Conservation (phyloP, 2,888 invertebrate species). For the Odontocerum albicorne region DNA sequence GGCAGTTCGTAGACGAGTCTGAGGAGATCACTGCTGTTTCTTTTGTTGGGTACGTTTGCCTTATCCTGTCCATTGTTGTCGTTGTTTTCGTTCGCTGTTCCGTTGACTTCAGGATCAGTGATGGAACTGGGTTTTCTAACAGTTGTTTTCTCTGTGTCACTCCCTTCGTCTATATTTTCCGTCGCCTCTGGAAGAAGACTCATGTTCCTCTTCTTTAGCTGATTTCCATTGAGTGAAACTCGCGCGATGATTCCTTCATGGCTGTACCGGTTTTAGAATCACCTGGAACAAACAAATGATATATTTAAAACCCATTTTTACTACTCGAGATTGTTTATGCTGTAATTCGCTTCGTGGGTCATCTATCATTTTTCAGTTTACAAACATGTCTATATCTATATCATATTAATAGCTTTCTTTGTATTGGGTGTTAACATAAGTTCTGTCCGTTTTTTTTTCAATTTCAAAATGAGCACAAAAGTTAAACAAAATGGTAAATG, state of each 20-base stretch:
- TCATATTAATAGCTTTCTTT: too few species aligned
- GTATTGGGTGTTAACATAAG: too few species aligned
- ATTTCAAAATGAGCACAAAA: too few species aligned
- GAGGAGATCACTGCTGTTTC: conserved; percentile 48
- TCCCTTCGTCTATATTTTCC: conserved; percentile 8
- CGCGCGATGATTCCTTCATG: too few species aligned
- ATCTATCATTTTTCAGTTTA: too few species aligned
- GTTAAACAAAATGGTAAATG: too few species aligned
- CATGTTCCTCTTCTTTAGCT: conserved; percentile 12
- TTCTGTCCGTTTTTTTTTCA: too few species aligned
- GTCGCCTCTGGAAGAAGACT: conserved; percentile 25
- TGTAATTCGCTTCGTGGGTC: too few species aligned
- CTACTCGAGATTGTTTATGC: too few species aligned
- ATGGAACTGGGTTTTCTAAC: conserved; percentile 15
- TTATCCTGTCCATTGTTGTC: neutral
- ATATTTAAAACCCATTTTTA: too few species aligned
- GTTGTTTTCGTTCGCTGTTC: conserved; percentile 1
- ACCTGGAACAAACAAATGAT: neutral
- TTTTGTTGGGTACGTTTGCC: neutral
- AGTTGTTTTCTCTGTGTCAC: conserved; percentile 6
- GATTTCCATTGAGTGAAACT: neutral
- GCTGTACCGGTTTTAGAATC: too few species aligned
- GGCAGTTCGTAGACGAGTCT: conserved; percentile 55
- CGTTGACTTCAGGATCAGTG: conserved; percentile 25
- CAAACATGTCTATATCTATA: too few species aligned